Evolutionary conservation across 2,888 invertebrate species (phyloP).

Genomic region (Ophion ventricosus): DNA sequence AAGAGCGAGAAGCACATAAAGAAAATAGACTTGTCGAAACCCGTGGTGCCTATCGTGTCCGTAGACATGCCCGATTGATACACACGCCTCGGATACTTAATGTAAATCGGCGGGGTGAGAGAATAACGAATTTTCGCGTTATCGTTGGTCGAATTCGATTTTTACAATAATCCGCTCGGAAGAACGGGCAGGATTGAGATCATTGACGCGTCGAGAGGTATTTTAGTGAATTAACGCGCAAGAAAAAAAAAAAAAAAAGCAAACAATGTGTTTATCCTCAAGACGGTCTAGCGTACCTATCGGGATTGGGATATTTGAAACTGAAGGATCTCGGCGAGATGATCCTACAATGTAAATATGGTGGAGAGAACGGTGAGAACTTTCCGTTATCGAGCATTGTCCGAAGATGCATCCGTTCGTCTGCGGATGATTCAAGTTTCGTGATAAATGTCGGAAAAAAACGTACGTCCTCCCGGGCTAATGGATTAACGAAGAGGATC

Average conservation of each 20-base stretch:
- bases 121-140: slow-evolving; percentile 15
- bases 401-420: slow-evolving; percentile 31
- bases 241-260: too few species aligned
- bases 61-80: slow-evolving; percentile 96
- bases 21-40: slow-evolving; percentile 92
- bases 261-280: neutral
- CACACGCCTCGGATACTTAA: slow-evolving; percentile 69
- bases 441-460: slow-evolving; percentile 8
- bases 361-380: slow-evolving; percentile 13
- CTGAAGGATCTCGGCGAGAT: slow-evolving; percentile 9
- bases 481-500: slow-evolving; percentile 35
- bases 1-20: slow-evolving; percentile 88
- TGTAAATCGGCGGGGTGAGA: slow-evolving; percentile 15
- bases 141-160: slow-evolving; percentile 11
- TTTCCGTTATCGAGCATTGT: slow-evolving; percentile 19
- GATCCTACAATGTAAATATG: slow-evolving; percentile 39
- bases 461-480: slow-evolving; percentile 59
- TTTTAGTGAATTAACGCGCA: slow-evolving; percentile 10
- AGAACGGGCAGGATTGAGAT: slow-evolving; percentile 9
- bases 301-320: neutral
- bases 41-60: slow-evolving; percentile 94
- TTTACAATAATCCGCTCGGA: slow-evolving; percentile 11
- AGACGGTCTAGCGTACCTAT: slow-evolving; percentile 9
- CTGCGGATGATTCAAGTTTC: slow-evolving; percentile 43
- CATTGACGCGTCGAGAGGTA: slow-evolving; percentile 11